Percentiles rank a stretch among this genome's conserved stretches.
phyloP scores from a whole-genome alignment of 2,888 invertebrate genomes.

The Cosmia trapezina region DNA sequence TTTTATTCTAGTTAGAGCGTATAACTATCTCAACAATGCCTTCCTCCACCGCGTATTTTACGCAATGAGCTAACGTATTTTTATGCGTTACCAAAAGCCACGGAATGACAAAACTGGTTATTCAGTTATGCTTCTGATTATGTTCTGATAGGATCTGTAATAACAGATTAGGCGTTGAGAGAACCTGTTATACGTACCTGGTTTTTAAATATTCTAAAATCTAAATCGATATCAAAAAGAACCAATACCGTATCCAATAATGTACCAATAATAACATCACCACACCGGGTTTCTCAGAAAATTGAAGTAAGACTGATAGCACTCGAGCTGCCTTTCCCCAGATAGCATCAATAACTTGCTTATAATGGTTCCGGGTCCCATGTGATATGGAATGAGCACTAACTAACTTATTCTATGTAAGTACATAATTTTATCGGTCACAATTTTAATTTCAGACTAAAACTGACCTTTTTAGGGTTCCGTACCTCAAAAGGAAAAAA shows the following conservation, averaged over 20 bases:
- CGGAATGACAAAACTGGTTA: conserved; percentile 29
- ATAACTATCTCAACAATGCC: neutral
- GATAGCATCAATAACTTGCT: neutral
- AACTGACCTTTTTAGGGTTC: too few relatives aligned
- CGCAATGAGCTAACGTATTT: conserved; percentile 13
- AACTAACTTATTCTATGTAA: neutral
- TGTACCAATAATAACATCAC: too few relatives aligned
- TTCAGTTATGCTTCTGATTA: conserved; percentile 20
- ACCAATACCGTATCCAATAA: too few relatives aligned
- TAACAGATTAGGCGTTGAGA: neutral
- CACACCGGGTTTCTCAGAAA: neutral
- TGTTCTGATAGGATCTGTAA: conserved; percentile 26
- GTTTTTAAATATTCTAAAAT: conserved; percentile 1
- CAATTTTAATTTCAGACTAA: neutral
- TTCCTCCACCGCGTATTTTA: conserved; percentile 1
- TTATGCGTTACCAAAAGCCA: conserved; percentile 16
- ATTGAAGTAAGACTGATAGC: neutral
- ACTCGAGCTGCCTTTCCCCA: too few relatives aligned
- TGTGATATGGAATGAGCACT: neutral
- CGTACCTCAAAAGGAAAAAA: too few relatives aligned
- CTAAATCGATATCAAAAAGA: neutral
- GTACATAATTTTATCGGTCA: neutral
- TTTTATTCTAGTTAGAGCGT: neutral
- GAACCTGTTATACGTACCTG: conserved; percentile 5
- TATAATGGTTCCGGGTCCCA: neutral